phyloP scores from a whole-genome alignment of 2,797 vertebrate species.

The Lepilemur septentrionalis region DNA sequence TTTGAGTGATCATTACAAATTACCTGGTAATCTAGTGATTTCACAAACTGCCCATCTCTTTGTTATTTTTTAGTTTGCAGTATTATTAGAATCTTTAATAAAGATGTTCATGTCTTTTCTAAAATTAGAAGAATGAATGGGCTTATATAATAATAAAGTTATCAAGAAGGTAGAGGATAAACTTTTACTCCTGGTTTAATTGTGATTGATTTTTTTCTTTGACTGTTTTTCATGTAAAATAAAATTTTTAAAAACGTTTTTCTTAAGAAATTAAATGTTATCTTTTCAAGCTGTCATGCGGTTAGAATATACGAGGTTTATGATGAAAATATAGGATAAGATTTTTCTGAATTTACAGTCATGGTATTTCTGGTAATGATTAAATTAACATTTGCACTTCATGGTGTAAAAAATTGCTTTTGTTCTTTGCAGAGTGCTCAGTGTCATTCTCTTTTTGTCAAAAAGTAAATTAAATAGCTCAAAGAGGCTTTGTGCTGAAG shows the following conservation, averaged over 20 bases:
- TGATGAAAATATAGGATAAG: constrained; percentile 43
- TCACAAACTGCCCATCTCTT: neutral
- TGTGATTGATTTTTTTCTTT: constrained; percentile 26
- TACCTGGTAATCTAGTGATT: neutral
- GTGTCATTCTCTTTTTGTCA: constrained; percentile 81
- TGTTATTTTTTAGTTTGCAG: neutral
- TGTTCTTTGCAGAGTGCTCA: constrained; percentile 77
- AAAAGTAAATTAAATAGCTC: constrained; percentile 82
- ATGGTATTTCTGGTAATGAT: constrained; percentile 63
- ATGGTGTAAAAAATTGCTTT: constrained; percentile 72
- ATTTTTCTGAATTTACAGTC: constrained; percentile 57
- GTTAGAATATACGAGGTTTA: constrained; percentile 8
- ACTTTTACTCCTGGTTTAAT: constrained; percentile 26
- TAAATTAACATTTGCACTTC: constrained; percentile 78
- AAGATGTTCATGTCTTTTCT: constrained; percentile 31
- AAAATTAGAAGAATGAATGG: constrained; percentile 26
- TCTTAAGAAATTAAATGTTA: neutral
- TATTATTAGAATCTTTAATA: constrained; percentile 50
- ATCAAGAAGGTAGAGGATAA: neutral
- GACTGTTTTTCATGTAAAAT: neutral
- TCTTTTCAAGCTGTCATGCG: neutral
- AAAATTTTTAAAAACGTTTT: neutral
- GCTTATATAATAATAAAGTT: constrained; percentile 39
- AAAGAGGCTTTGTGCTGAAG: constrained; percentile 81
- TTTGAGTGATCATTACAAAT: neutral